Evolutionary conservation across 2,888 invertebrate species (phyloP).

Genomic region (Stenoptilia bipunctidactyla): DNA sequence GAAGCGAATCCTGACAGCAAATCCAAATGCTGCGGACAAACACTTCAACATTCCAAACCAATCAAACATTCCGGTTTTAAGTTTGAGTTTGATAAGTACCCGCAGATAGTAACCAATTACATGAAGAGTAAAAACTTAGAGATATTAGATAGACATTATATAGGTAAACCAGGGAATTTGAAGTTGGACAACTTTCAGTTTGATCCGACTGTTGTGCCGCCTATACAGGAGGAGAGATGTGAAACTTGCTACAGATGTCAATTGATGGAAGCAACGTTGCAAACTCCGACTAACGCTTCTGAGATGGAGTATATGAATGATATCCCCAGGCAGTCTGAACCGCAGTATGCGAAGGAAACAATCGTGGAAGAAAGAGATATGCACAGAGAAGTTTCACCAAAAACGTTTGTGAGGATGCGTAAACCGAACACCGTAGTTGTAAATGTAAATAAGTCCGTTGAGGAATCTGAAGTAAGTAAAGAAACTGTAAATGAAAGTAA

Average conservation of each 20-base stretch:
- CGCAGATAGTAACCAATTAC: conserved; percentile 80
- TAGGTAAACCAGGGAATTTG: conserved; percentile 67
- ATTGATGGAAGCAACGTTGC: conserved; percentile 71
- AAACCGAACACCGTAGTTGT: conserved; percentile 58
- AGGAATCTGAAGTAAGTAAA: conserved; percentile 8
- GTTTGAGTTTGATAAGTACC: conserved; percentile 81
- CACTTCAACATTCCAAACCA: conserved; percentile 70
- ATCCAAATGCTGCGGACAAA: conserved; percentile 58
- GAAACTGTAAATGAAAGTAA: neutral
- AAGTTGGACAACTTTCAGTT: conserved; percentile 66
- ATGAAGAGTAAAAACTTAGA: conserved; percentile 82
- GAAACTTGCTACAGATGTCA: conserved; percentile 67
- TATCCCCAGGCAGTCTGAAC: conserved; percentile 46
- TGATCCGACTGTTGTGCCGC: conserved; percentile 56
- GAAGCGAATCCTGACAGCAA: conserved; percentile 36
- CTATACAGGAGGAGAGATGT: conserved; percentile 60
- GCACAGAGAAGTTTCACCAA: conserved; percentile 34
- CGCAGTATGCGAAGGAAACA: conserved; percentile 47
- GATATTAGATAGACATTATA: conserved; percentile 70
- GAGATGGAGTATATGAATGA: conserved; percentile 73
- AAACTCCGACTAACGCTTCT: conserved; percentile 84
- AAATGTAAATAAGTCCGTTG: conserved; percentile 24
- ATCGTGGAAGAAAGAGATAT: conserved; percentile 25
- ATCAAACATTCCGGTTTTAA: conserved; percentile 79
- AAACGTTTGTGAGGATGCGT: conserved; percentile 50